These are phyloP conservation scores for Mus spretus DNA, from an alignment of 2,797 vertebrate species.

Conservation along the genomic window DNA sequence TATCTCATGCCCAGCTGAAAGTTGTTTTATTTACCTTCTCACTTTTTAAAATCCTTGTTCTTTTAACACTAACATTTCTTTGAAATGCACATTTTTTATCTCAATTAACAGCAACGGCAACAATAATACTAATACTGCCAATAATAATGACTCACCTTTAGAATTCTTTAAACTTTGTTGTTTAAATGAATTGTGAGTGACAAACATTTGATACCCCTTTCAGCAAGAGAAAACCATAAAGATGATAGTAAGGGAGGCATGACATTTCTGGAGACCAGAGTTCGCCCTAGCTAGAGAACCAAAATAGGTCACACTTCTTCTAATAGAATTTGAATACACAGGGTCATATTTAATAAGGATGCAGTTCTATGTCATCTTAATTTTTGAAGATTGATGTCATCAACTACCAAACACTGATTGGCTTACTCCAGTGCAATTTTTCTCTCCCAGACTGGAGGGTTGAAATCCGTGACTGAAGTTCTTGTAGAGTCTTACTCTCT, in stretches of 20 bases:
- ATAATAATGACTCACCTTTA: neutral
- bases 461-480: neutral
- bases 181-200: neutral
- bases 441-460: neutral
- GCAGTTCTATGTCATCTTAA: neutral
- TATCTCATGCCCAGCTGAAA: neutral
- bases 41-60: neutral
- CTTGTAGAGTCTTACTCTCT: neutral
- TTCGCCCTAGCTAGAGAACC: neutral
- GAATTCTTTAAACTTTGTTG: conserved; percentile 34
- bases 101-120: neutral
- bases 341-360: neutral
- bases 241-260: neutral
- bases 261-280: neutral
- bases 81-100: neutral
- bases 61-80: neutral
- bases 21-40: neutral
- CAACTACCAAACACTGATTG: neutral
- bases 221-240: neutral
- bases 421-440: neutral
- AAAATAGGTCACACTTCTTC: neutral
- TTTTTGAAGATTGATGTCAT: neutral
- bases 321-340: neutral
- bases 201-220: neutral
- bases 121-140: neutral